Percentiles rank a stretch among this genome's conserved stretches.
phyloP scores from a whole-genome alignment of 2,797 vertebrate genomes.

The Tapirus indicus region DNA sequence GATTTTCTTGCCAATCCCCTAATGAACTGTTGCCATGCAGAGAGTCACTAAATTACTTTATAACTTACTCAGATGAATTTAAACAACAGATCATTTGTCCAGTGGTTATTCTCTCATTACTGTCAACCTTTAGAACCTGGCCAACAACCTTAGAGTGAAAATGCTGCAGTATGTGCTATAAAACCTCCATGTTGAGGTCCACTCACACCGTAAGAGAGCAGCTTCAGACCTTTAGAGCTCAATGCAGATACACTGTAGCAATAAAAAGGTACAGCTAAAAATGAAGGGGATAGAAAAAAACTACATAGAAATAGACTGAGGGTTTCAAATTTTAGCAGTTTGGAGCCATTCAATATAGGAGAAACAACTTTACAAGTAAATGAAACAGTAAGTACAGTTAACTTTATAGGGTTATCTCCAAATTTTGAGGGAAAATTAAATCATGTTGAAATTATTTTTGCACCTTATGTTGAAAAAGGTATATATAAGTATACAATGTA shows the following conservation, averaged over 20 bases:
- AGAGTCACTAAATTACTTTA: background rate
- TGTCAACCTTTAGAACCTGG: background rate
- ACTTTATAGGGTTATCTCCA: background rate
- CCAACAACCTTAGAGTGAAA: conserved; percentile 1
- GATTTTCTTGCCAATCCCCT: background rate
- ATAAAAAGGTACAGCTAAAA: background rate
- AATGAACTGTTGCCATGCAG: background rate
- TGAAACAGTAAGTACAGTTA: background rate
- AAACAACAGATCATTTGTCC: conserved; percentile 18
- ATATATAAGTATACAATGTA: background rate
- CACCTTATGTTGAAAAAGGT: background rate
- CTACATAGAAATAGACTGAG: background rate
- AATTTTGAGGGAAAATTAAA: conserved; percentile 21
- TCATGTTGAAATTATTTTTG: conserved; percentile 41
- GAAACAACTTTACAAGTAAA: background rate
- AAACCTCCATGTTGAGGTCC: background rate
- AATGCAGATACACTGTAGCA: background rate
- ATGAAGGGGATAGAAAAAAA: background rate
- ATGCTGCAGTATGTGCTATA: background rate
- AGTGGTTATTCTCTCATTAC: background rate
- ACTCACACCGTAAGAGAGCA: background rate
- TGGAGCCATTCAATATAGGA: background rate
- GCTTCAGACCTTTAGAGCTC: background rate
- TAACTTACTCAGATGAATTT: background rate
- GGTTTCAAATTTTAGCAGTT: background rate